A percentile compares a stretch with the other conserved stretches of the same genome.
Evolutionary conservation across 2,797 vertebrate genomes (phyloP).

Genomic region (Acipenser transmontanus): DNA sequence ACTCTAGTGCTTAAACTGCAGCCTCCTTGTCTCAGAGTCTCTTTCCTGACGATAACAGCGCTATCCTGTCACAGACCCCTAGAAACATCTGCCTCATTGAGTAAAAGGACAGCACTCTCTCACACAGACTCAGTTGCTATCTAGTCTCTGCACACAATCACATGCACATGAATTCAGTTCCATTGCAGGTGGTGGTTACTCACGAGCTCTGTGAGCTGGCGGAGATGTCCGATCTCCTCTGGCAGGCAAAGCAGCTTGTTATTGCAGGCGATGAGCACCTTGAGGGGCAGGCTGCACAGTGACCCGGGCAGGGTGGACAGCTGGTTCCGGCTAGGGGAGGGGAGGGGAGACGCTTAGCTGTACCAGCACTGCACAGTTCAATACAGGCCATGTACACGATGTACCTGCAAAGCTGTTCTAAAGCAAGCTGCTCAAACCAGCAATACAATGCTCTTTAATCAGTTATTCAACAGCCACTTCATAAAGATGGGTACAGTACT

Average conservation of each 20-base stretch:
- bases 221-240: constrained; percentile 83
- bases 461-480: too few species aligned
- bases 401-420: too few species aligned
- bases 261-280: constrained; percentile 92
- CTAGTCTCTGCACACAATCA: not conserved
- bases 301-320: constrained; percentile 81
- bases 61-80: not conserved
- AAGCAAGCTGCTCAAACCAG: too few species aligned
- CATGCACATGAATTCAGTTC: constrained; percentile 18
- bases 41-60: too few species aligned
- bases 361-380: too few species aligned
- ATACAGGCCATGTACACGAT: too few species aligned
- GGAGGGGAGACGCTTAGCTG: not conserved
- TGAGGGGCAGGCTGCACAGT: constrained; percentile 83
- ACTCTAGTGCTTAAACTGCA: too few species aligned
- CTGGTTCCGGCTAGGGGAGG: constrained; percentile 80
- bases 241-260: constrained; percentile 92
- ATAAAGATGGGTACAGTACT: too few species aligned
- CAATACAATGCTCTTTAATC: too few species aligned
- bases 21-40: too few species aligned
- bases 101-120: not conserved
- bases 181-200: constrained; percentile 33
- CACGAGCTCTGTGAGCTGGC: constrained; percentile 86
- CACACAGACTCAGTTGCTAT: not conserved
- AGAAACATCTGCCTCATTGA: not conserved